Evolutionary conservation across 2,888 invertebrate species (phyloP).

Genomic region (Apamea crenata): DNA sequence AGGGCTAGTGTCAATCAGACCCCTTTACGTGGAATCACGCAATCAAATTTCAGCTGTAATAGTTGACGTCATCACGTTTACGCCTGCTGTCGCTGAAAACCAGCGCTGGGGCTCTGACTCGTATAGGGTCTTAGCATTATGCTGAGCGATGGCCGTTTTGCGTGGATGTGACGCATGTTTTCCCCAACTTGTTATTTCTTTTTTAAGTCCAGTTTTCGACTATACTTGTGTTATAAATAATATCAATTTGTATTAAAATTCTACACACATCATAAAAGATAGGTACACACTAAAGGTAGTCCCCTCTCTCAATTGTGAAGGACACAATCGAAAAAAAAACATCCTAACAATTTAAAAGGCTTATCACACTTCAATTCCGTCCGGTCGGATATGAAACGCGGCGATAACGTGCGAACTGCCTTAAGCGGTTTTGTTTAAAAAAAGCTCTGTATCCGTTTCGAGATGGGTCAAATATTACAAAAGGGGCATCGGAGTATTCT

Average conservation of each 20-base stretch:
- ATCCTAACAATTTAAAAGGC: constrained; percentile 33
- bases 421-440: constrained; percentile 49
- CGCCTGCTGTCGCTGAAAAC: too few relatives aligned
- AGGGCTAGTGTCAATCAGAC: neutral
- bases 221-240: neutral
- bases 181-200: too few relatives aligned
- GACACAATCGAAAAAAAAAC: constrained; percentile 29
- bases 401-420: constrained; percentile 44
- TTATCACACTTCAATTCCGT: constrained; percentile 42
- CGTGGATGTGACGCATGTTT: too few relatives aligned
- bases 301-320: too few relatives aligned
- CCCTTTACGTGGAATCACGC: too few relatives aligned
- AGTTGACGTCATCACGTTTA: too few relatives aligned
- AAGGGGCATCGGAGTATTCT: constrained; percentile 27
- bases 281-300: neutral
- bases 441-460: constrained; percentile 38
- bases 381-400: constrained; percentile 32
- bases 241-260: neutral
- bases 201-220: too few relatives aligned
- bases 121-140: too few relatives aligned
- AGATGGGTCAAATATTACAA: constrained; percentile 46
- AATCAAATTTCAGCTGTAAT: too few relatives aligned
- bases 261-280: neutral
- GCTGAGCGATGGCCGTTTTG: too few relatives aligned
- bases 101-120: too few relatives aligned